A percentile compares a stretch with the other conserved stretches of the same genome.
Conservation (phyloP, 2,797 vertebrate species). For the Girardinus metallicus region DNA sequence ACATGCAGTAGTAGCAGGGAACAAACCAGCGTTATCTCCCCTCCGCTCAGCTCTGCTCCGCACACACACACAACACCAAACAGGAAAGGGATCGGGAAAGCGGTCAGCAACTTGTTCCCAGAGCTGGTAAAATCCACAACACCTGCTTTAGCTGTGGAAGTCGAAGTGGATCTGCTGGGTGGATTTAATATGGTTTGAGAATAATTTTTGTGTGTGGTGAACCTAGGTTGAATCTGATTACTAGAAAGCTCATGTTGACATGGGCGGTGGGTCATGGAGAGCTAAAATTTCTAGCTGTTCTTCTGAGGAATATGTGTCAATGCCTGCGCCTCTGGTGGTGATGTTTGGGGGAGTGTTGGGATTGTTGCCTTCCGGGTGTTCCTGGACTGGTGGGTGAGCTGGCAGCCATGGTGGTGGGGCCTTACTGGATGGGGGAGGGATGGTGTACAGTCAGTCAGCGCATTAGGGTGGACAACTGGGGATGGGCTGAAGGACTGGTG, state of each 20-base stretch:
- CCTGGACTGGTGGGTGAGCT: background rate
- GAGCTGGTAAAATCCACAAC: constrained; percentile 73
- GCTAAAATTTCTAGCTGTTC: background rate
- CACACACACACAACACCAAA: constrained; percentile 69
- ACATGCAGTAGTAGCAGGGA: constrained; percentile 70
- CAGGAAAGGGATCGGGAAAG: constrained; percentile 80
- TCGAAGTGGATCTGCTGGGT: constrained; percentile 46
- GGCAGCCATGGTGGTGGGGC: background rate
- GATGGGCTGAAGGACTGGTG: background rate
- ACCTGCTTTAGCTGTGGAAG: constrained; percentile 61
- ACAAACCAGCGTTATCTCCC: constrained; percentile 63
- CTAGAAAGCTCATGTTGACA: constrained; percentile 43
- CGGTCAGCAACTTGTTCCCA: constrained; percentile 79
- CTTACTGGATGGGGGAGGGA: background rate
- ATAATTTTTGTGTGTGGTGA: constrained; percentile 36
- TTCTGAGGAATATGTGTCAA: background rate
- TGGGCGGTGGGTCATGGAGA: background rate
- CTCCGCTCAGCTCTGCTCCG: constrained; percentile 30
- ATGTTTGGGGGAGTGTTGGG: background rate
- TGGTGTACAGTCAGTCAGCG: background rate
- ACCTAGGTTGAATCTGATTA: constrained; percentile 34
- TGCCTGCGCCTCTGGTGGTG: background rate
- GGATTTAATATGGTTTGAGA: constrained; percentile 55
- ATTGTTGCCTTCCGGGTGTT: background rate
- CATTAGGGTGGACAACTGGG: background rate